Evolutionary conservation across 2,888 invertebrate genomes (phyloP).

Genomic region (Lordiphosa fenestrarum): DNA sequence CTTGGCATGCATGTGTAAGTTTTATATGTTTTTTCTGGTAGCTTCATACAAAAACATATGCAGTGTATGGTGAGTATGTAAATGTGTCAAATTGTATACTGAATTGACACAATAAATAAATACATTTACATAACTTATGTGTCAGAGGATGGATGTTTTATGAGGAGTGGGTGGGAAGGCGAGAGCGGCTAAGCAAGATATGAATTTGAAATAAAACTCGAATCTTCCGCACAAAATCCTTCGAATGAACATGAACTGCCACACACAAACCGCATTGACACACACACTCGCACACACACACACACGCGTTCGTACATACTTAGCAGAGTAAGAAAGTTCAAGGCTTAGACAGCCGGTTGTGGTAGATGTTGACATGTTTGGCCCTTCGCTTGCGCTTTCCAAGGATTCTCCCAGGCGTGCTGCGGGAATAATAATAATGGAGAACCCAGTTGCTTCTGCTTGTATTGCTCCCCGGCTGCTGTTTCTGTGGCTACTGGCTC

Average conservation of each 20-base stretch:
- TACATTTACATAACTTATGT: slow-evolving; percentile 13
- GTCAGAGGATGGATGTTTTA: slow-evolving; percentile 1
- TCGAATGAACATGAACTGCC: slow-evolving; percentile 32
- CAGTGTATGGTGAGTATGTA: not conserved
- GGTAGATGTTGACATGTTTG: slow-evolving; percentile 59
- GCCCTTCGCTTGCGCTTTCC: slow-evolving; percentile 29
- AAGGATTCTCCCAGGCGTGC: slow-evolving; percentile 49
- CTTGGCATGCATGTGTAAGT: not conserved
- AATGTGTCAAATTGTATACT: slow-evolving; percentile 9
- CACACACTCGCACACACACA: slow-evolving; percentile 13
- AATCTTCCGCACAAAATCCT: slow-evolving; percentile 44
- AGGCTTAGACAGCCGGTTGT: slow-evolving; percentile 44
- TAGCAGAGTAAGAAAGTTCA: slow-evolving; percentile 50
- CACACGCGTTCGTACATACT: slow-evolving; percentile 11
- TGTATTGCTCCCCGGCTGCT: slow-evolving; percentile 8
- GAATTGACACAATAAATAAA: slow-evolving; percentile 14
- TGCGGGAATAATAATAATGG: slow-evolving; percentile 58
- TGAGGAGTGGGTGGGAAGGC: not conserved
- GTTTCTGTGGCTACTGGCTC: slow-evolving; percentile 14
- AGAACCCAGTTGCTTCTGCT: slow-evolving; percentile 26
- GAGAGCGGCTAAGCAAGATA: slow-evolving; percentile 19
- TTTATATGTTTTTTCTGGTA: slow-evolving; percentile 1
- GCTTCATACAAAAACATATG: not conserved
- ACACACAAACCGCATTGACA: slow-evolving; percentile 18
- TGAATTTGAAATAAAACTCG: slow-evolving; percentile 53